Evolutionary conservation across 2,888 invertebrate genomes (phyloP).

Genomic region (Xylocampa areola): DNA sequence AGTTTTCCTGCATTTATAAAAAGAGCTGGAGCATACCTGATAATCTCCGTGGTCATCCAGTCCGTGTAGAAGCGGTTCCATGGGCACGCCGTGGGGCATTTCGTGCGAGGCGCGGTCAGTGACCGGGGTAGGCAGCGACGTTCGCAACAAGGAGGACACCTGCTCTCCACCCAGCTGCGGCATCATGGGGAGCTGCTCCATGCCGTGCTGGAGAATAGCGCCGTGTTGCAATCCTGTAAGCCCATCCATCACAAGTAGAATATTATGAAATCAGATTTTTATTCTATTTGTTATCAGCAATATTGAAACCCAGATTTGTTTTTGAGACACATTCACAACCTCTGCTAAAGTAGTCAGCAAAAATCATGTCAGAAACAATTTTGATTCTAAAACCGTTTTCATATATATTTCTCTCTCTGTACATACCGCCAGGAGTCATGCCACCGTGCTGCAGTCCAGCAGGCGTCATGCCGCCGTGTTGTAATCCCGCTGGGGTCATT

Average conservation of each 20-base stretch:
- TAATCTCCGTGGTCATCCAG: conserved; percentile 73
- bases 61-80: conserved; percentile 76
- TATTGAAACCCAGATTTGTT: too few relatives aligned
- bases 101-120: conserved; percentile 52
- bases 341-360: too few relatives aligned
- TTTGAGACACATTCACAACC: too few relatives aligned
- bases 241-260: too few relatives aligned
- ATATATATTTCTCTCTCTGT: too few relatives aligned
- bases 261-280: neutral
- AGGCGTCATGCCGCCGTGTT: conserved; percentile 75
- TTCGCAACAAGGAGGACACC: conserved; percentile 62
- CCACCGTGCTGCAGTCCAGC: conserved; percentile 73
- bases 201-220: conserved; percentile 60
- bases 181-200: conserved; percentile 89
- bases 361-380: too few relatives aligned
- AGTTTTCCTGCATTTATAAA: neutral
- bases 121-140: conserved; percentile 50
- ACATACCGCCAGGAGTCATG: conserved; percentile 67
- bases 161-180: conserved; percentile 91
- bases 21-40: conserved; percentile 68
- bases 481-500: conserved; percentile 68
- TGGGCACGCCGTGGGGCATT: conserved; percentile 57
- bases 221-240: conserved; percentile 63
- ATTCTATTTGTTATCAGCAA: too few relatives aligned
- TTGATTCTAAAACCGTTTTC: neutral